Base-by-base conservation (phyloP, 2,797 vertebrate genomes). In the Geotrypetes seraphini region DNA sequence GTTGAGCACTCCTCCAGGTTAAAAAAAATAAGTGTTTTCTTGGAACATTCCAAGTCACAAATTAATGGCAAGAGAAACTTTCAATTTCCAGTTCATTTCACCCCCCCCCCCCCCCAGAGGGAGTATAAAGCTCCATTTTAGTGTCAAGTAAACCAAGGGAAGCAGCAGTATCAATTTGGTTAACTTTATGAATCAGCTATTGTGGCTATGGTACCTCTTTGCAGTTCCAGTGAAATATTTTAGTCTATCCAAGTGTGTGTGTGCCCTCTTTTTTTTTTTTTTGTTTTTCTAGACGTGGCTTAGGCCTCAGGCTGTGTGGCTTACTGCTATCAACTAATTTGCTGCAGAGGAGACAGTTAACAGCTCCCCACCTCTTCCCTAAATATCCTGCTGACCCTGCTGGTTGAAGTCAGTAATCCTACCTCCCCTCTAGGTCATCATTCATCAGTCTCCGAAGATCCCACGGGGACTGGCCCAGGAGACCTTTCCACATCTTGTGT, bases 351-450 rank as follows among this genome's bases (percentile, higher is more conserved):
- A 63, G 71, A 71, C 67, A 66, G 60, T 26, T 38, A 53, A 35
- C 61, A 57, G 70, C 28, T 33, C 60, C 57, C 47, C 28, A 43
- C 47, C 41, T 57, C 52, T 39, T 62, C 68, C 19, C 26, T 51
- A 57, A 58, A 71, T 50, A 54, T 66, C 63, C 67, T 54, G 36
- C 61, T 50, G 69, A 38, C 68, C 70, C 67, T 78, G n/a, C n/a
- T 81, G 70, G 63, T 69, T 73, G 76, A 79, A 68, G 71, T 76
- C 74, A 62, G 69, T 79, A n/a, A 81, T 81, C 81, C 64, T 68
- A 57, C 57, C 61, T 76, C 60, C 62, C 60, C 62, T 53, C 63
- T 54, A 58, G 60, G 66, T 72, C 77, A 74, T 80, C 80, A 79
- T 71, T 81, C 71, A 79, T 77, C 63, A 78, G 66, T 32, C 42